phyloP scores from a whole-genome alignment of 2,797 vertebrate species.

The Eurystomus glaucurus region DNA sequence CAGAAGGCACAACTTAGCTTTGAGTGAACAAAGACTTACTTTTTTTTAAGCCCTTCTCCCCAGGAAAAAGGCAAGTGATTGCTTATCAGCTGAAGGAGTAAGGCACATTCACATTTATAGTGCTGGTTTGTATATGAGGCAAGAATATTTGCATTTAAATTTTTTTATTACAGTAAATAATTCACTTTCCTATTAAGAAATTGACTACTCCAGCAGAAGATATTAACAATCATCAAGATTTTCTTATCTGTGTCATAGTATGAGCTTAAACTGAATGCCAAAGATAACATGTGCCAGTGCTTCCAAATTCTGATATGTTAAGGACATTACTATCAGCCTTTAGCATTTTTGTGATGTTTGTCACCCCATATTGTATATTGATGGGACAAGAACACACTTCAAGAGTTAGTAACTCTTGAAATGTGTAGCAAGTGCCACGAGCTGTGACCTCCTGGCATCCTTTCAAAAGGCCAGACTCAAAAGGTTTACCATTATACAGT shows the following conservation, averaged over 20 bases:
- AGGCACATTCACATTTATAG: neutral
- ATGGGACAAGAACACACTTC: neutral
- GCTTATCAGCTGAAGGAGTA: neutral
- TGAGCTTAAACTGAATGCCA: neutral
- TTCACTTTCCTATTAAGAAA: neutral
- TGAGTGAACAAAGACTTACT: neutral
- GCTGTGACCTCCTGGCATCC: neutral
- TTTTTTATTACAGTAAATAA: neutral
- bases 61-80: neutral
- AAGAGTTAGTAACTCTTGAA: neutral
- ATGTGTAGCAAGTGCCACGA: too few relatives aligned
- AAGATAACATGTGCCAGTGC: neutral
- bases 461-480: neutral
- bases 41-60: neutral
- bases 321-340: neutral
- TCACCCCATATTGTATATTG: neutral
- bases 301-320: neutral
- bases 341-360: neutral
- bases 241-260: neutral
- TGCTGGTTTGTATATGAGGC: neutral
- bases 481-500: neutral
- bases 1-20: neutral
- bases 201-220: neutral
- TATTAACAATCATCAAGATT: neutral
- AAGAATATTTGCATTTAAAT: neutral